A percentile compares a stretch with the other conserved stretches of the same genome.
phyloP scores from a whole-genome alignment of 2,113 vertebrate species.

The Planiliza haematocheilus region DNA sequence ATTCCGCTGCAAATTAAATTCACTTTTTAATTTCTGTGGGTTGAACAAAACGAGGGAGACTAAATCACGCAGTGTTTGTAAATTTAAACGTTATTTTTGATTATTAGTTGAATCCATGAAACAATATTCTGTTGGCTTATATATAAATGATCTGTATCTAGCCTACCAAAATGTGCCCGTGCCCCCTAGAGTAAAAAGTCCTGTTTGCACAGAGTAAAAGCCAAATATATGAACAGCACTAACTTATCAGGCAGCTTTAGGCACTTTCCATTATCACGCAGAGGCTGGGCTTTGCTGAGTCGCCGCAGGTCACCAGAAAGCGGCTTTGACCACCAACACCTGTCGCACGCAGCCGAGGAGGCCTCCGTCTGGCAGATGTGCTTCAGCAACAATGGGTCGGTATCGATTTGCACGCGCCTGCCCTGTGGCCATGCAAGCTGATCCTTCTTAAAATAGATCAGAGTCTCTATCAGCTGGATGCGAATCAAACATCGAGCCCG shows the following conservation, averaged over 20 bases:
- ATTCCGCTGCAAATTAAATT: conserved; percentile 5
- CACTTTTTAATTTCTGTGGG: not conserved
- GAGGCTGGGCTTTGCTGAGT: conserved; percentile 8
- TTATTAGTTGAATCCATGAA: no score
- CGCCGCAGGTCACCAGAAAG: conserved; percentile 42
- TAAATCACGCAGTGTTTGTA: no score
- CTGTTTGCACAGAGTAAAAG: not conserved
- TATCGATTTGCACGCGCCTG: conserved; percentile 76
- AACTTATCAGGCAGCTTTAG: conserved; percentile 5
- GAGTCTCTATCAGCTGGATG: conserved; percentile 32
- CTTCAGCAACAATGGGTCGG: conserved; percentile 61
- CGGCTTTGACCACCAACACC: conserved; percentile 73
- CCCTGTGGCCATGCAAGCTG: conserved; percentile 50
- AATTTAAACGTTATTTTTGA: no score
- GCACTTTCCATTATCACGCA: conserved; percentile 9
- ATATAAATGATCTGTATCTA: no score
- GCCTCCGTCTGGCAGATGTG: conserved; percentile 76
- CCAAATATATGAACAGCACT: not conserved
- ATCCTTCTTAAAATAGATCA: conserved; percentile 44
- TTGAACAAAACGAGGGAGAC: not conserved
- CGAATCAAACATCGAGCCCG: conserved; percentile 12
- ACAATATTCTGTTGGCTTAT: no score
- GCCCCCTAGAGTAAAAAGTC: fast-evolving
- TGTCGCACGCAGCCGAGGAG: conserved; percentile 68
- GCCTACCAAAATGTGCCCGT: not conserved